Evolutionary conservation across 1,140 invertebrate species (phyloP).

Genomic region (Kradibia gibbosae): DNA sequence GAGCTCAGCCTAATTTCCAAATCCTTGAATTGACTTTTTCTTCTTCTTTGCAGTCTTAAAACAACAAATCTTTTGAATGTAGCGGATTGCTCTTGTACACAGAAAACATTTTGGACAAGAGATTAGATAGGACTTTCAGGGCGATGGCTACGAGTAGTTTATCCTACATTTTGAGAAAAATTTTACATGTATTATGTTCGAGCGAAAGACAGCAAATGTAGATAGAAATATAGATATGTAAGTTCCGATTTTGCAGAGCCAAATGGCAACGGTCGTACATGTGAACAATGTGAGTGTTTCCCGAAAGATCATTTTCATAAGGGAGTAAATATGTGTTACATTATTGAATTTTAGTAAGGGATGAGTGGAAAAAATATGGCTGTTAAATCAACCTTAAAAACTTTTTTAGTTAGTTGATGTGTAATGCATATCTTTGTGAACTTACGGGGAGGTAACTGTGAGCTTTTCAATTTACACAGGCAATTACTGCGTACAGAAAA

Average conservation of each 20-base stretch:
- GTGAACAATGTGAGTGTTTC: slow-evolving; percentile 19
- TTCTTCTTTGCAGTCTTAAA: background rate
- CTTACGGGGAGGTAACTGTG: background rate
- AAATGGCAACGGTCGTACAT: slow-evolving; percentile 22
- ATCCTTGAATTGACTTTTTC: background rate
- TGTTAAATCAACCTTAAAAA: slow-evolving; percentile 8
- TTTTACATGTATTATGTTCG: too few relatives aligned
- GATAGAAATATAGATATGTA: background rate
- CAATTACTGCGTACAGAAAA: too few relatives aligned
- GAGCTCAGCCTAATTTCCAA: background rate
- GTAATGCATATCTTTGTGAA: background rate
- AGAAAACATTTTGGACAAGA: background rate
- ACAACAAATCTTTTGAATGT: too few relatives aligned
- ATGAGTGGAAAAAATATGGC: background rate
- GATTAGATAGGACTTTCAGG: background rate
- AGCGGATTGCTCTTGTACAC: too few relatives aligned
- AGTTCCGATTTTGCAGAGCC: slow-evolving; percentile 34
- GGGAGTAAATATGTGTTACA: background rate
- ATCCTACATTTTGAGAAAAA: slow-evolving; percentile 5
- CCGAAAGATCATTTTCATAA: slow-evolving; percentile 12
- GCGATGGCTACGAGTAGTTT: background rate
- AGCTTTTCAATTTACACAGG: background rate
- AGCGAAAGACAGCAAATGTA: background rate
- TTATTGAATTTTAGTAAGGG: background rate
- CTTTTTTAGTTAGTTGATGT: background rate